These are phyloP conservation scores for Chrysotoxum bicinctum DNA, from an alignment of 2,888 invertebrate genomes.

Conservation along the genomic window DNA sequence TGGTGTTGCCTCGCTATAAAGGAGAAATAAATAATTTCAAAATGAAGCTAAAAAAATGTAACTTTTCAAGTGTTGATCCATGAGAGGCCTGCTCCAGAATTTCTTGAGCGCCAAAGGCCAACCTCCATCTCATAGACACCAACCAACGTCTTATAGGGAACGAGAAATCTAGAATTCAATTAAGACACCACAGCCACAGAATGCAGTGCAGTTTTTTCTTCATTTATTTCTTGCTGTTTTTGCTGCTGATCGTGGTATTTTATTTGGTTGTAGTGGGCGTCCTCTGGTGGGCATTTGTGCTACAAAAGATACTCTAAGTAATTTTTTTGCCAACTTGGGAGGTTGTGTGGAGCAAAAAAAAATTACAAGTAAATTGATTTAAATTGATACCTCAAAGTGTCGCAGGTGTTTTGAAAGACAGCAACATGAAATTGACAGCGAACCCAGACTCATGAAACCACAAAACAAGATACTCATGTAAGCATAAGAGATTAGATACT, in stretches of 20 bases:
- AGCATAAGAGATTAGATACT: not conserved
- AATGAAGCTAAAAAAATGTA: conserved; percentile 14
- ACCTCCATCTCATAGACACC: not conserved
- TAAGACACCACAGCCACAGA: conserved; percentile 43
- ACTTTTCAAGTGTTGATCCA: conserved; percentile 2
- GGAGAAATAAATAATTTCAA: conserved; percentile 54
- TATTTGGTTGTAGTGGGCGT: conserved; percentile 52
- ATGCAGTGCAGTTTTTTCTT: conserved; percentile 16
- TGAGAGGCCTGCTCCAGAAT: conserved; percentile 37
- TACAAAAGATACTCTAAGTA: not conserved
- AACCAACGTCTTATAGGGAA: not conserved
- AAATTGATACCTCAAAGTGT: conserved; percentile 68
- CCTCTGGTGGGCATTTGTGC: conserved; percentile 40
- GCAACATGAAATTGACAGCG: conserved; percentile 18
- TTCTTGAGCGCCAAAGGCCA: not conserved
- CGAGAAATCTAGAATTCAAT: conserved; percentile 49
- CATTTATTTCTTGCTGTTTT: not conserved
- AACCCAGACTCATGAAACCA: conserved; percentile 25
- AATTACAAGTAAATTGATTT: conserved; percentile 23
- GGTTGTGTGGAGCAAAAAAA: conserved; percentile 28
- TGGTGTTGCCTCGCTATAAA: conserved; percentile 62
- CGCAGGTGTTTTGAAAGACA: conserved; percentile 57
- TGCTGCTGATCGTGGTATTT: conserved; percentile 39
- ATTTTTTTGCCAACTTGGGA: conserved; percentile 46
- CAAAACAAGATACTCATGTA: conserved; percentile 32